Conservation (phyloP, 2,113 vertebrate genomes). For the Oplegnathus fasciatus region DNA sequence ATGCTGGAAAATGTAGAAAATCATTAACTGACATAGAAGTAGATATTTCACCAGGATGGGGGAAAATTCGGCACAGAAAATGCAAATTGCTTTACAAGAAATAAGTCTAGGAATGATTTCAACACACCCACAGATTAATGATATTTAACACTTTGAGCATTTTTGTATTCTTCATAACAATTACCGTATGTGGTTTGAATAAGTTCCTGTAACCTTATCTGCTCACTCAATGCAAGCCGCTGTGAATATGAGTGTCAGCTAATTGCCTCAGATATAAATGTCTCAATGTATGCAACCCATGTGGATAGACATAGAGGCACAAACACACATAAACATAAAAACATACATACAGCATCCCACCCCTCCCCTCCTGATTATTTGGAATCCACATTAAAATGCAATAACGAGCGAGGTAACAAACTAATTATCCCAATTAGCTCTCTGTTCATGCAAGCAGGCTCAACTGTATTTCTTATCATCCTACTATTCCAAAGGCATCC, state of each 20-base stretch:
- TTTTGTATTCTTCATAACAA: background rate
- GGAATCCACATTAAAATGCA: conserved; percentile 75
- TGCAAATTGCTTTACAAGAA: conserved; percentile 32
- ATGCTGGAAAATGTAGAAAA: conserved; percentile 36
- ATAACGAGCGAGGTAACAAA: conserved; percentile 75
- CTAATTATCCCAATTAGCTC: conserved; percentile 81
- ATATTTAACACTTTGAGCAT: conserved; percentile 21
- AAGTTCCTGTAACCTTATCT: conserved; percentile 2
- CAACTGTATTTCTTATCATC: conserved; percentile 55
- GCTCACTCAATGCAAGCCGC: background rate
- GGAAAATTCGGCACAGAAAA: conserved; percentile 8
- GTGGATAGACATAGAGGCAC: background rate
- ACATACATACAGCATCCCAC: conserved; percentile 19
- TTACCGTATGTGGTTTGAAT: background rate
- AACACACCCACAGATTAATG: conserved; percentile 41
- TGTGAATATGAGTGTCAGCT: conserved; percentile 8
- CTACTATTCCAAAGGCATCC: conserved; percentile 50
- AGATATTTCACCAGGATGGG: conserved; percentile 22
- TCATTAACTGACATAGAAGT: conserved; percentile 22
- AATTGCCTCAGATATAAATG: conserved; percentile 30
- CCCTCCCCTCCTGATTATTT: conserved; percentile 58
- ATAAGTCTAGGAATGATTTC: conserved; percentile 13
- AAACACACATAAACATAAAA: conserved; percentile 12
- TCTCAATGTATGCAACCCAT: background rate
- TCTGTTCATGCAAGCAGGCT: conserved; percentile 66